These are phyloP conservation scores for Andricus quercusramuli DNA, from an alignment of 2,888 invertebrate species.

Conservation along the genomic window DNA sequence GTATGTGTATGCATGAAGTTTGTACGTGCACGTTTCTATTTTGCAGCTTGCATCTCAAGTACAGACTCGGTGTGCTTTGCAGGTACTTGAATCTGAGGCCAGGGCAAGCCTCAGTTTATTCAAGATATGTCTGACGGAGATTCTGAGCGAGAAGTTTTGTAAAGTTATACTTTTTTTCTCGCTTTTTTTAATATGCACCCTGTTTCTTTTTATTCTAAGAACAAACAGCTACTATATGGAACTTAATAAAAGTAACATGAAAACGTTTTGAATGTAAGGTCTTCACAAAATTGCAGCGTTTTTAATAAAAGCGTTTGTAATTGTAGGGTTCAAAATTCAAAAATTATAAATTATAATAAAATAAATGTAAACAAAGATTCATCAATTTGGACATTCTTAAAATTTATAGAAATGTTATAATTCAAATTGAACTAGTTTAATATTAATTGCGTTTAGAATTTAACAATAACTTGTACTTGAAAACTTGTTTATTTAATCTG, in stretches of 20 bases:
- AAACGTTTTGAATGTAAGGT: too few relatives aligned
- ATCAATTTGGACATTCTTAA: too few relatives aligned
- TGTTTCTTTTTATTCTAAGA: neutral
- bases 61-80: neutral
- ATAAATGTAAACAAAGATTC: too few relatives aligned
- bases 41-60: slow-evolving; percentile 39
- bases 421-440: too few relatives aligned
- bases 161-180: neutral
- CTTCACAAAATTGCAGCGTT: too few relatives aligned
- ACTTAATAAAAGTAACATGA: neutral
- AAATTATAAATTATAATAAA: too few relatives aligned
- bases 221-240: neutral
- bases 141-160: slow-evolving; percentile 5
- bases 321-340: too few relatives aligned
- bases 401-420: too few relatives aligned
- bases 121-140: slow-evolving; percentile 20
- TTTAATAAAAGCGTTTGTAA: too few relatives aligned
- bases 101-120: slow-evolving; percentile 13
- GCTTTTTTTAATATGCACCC: neutral
- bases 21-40: slow-evolving; percentile 34
- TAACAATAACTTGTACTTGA: too few relatives aligned
- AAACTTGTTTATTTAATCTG: too few relatives aligned
- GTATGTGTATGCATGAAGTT: neutral
- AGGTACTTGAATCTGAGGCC: slow-evolving; percentile 31
- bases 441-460: too few relatives aligned